These are phyloP conservation scores for Pseudopleuronectes americanus DNA, from an alignment of 2,797 vertebrate genomes.

Conservation along the genomic window DNA sequence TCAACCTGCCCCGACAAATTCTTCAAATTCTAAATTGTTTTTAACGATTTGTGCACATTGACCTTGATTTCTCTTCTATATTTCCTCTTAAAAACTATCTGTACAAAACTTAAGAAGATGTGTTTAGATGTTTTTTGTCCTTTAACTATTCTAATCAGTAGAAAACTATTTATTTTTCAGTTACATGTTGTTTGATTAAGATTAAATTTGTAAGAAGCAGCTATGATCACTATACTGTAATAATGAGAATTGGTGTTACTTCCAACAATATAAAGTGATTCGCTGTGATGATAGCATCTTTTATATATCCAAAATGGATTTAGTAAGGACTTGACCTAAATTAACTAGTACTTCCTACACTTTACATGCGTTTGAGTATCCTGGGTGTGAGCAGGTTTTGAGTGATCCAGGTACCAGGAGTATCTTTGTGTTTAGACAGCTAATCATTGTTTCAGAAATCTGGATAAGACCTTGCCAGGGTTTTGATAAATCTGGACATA, in stretches of 20 bases:
- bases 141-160: neutral
- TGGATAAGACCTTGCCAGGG: neutral
- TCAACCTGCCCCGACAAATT: neutral
- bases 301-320: neutral
- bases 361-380: neutral
- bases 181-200: slow-evolving; percentile 1
- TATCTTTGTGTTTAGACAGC: neutral
- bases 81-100: neutral
- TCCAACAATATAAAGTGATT: neutral
- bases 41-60: neutral
- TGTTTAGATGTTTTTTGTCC: neutral
- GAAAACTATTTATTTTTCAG: neutral
- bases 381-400: neutral
- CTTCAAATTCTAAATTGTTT: neutral
- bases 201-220: neutral
- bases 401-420: no score
- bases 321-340: no score
- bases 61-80: neutral
- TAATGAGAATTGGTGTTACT: neutral
- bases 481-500: neutral
- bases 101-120: neutral
- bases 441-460: neutral
- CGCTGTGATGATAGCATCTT: neutral
- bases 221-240: neutral
- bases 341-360: no score